Evolutionary conservation across 2,797 vertebrate genomes (phyloP), one percentile per base, ranked within the genome.

Genomic region (Esox masquinongy): DNA sequence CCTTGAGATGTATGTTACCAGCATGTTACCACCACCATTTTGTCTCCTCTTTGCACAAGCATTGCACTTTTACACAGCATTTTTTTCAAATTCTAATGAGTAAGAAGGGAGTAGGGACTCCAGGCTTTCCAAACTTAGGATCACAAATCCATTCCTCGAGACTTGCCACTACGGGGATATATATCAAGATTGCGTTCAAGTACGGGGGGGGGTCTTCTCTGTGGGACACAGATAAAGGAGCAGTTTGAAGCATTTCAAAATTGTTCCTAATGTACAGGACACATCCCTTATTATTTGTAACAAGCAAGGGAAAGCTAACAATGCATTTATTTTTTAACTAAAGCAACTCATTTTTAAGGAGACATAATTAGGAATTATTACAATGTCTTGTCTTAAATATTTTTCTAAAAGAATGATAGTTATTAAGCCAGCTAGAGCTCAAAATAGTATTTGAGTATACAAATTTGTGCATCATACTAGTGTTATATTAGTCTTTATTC

Each of bases 41-140:
- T 6, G 5, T 29, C 68, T 59, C 29, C 67, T 43, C 51, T 26
- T 53, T 75, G 34, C 70, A 53, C 12, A 49, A 73, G n/a, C 39
- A 69, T 31, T 9, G 50, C 73, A 43, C 43, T 77, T 59, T 64
- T 15, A 70, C 36, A 76, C n/a, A n/a, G n/a, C n/a, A n/a, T n/a
- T 31, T 14, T 53, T n/a, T n/a, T 17, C 61, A 80, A 76, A 85
- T 83, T 85, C 70, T 84, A 82, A 85, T 81, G 76, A 83, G 77
- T 64, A 22, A 29, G 14, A 66, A 83, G 75, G 14, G 68, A 83
- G 75, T 61, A 26, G 73, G 74, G 72, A 83, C 74, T 72, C 64
- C 59, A 70, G 73, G 68, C 70, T 24, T 56, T 31, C 15, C 16
- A 53, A 53, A 53, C 29, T 53, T 50, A 72, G 71, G 71, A 22